These are phyloP conservation scores for Pteria penguin DNA, from an alignment of 2,888 invertebrate genomes.

Conservation along the genomic window DNA sequence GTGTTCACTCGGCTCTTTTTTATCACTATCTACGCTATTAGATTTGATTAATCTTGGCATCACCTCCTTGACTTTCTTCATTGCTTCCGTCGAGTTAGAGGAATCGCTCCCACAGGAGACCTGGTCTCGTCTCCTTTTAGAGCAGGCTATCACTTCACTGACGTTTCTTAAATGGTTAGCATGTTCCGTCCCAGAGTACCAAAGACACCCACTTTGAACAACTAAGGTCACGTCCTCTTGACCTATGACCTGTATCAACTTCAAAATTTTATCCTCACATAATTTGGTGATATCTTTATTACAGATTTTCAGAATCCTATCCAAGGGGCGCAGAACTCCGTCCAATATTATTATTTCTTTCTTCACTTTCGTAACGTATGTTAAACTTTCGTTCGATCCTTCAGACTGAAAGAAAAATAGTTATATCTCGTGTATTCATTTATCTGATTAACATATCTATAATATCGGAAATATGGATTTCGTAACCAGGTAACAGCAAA, in stretches of 20 bases:
- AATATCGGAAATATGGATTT: background rate
- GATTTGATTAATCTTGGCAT: conserved; percentile 22
- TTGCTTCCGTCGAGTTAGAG: conserved; percentile 17
- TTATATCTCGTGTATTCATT: background rate
- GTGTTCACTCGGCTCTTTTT: conserved; percentile 25
- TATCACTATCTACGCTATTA: conserved; percentile 25
- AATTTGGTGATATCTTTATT: conserved; percentile 13
- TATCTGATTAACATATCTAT: background rate
- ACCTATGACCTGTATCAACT: conserved; percentile 17
- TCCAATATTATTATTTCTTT: conserved; percentile 18
- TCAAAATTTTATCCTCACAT: conserved; percentile 13
- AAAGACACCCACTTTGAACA: conserved; percentile 3
- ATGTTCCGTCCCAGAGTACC: too few species aligned
- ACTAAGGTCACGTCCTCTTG: background rate
- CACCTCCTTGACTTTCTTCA: conserved; percentile 21
- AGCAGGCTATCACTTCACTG: background rate
- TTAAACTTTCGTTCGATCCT: conserved; percentile 19
- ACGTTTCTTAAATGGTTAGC: background rate
- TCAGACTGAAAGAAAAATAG: conserved; percentile 16
- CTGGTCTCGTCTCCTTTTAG: conserved; percentile 24
- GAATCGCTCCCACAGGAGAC: conserved; percentile 16
- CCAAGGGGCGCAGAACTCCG: conserved; percentile 23
- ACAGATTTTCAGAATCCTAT: conserved; percentile 41
- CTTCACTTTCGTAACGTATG: conserved; percentile 37
- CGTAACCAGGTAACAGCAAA: too few species aligned